Evolutionary conservation across 2,113 vertebrate genomes (phyloP).

Genomic region (Cyrtonyx montezumae): DNA sequence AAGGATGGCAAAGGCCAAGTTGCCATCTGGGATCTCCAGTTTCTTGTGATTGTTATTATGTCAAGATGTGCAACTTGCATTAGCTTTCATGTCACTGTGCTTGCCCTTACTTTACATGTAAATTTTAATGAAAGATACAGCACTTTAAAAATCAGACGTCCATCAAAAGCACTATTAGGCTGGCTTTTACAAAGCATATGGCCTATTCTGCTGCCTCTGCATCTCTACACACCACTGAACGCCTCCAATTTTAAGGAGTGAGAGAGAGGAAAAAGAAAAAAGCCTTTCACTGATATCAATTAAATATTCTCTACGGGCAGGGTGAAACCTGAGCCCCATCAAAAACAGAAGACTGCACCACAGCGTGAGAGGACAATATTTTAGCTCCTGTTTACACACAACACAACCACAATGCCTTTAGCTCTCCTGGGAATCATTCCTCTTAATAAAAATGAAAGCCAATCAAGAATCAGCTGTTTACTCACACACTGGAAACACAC

Average conservation of each 20-base stretch:
- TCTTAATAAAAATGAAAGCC: constrained; percentile 67
- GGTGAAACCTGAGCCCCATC: constrained; percentile 57
- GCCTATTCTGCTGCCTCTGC: constrained; percentile 64
- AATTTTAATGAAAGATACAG: constrained; percentile 81
- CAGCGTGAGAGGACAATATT: constrained; percentile 34
- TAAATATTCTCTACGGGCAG: constrained; percentile 67
- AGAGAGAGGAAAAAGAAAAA: not conserved
- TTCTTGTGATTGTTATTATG: constrained; percentile 84
- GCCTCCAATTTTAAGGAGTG: constrained; percentile 12
- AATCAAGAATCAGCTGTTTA: constrained; percentile 35
- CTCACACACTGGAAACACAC: not conserved
- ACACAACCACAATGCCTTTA: not conserved
- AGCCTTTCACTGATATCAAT: constrained; percentile 67
- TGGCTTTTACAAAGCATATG: constrained; percentile 71
- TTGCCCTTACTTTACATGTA: constrained; percentile 79
- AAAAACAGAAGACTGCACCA: constrained; percentile 38
- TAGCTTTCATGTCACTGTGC: constrained; percentile 80
- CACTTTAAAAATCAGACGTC: constrained; percentile 78
- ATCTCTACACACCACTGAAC: constrained; percentile 69
- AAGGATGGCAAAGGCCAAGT: constrained; percentile 87
- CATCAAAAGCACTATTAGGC: constrained; percentile 75
- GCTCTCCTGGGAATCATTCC: constrained; percentile 55
- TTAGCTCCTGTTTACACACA: constrained; percentile 68
- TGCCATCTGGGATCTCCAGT: constrained; percentile 87
- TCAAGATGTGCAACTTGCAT: constrained; percentile 79